Base-by-base conservation (phyloP, 37 sponge, comb jelly and placozoan species). In the Axinella damicornis region DNA sequence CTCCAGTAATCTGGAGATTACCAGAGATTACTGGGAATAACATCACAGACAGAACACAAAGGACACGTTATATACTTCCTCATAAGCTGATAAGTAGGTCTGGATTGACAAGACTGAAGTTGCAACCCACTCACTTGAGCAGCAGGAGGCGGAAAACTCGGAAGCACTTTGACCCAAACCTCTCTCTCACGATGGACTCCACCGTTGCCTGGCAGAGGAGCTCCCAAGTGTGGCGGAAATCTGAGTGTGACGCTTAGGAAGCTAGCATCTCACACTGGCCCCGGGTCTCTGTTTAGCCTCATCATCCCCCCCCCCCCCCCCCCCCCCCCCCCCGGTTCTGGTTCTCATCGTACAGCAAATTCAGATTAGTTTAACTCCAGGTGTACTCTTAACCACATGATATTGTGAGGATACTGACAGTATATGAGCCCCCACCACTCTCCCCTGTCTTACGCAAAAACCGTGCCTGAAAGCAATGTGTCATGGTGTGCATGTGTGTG, bases 101-200 rank as follows among this genome's bases (percentile, higher is more conserved):
- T 46, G 46, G 46, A 46, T n/a, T n/a, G 9, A 46, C 46, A 46
- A 9, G 46, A 46, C 6, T 12, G 46, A 9, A 9, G 9, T 46
- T 9, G 9, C 46, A 46, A 46, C 9, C 46, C 46, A 46, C 46
- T 12, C 9, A 46, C 46, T 46, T 46, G 57, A 86, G 2, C 20
- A 89, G 53, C 13, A 95, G 74, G 40, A 95, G 85, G 0, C 96
- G 78, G 53, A 95, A 95, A 27, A 95, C 65, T 14, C 96, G 85
- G 31, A 85, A 81, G 34, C 76, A 57, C 85, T 91, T 91, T 18
- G 87, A 77, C 0, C 91, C 91, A 90, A 95, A 95, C 69, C 96
- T 90, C 80, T 94, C 94, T 38, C 87, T 78, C 25, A 94, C 91
- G 27, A 94, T 77, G 2, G 74, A 73, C 79, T 94, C 94, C 52